phyloP scores from a whole-genome alignment of 1,140 invertebrate species.

The Aricia agestis region DNA sequence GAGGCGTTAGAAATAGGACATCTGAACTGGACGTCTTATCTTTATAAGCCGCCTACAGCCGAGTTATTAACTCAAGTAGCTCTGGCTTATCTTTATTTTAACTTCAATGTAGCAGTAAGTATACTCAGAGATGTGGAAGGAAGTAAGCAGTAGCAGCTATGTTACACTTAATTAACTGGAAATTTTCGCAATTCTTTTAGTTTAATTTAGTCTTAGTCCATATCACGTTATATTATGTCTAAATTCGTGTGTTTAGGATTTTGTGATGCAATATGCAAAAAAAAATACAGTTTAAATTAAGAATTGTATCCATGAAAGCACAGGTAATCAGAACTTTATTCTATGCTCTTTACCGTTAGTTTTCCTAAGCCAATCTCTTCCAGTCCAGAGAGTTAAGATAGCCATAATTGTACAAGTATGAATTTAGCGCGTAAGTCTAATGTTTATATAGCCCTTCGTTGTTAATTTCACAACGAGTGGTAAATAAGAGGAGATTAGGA shows the following conservation, averaged over 20 bases:
- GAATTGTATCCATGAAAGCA: no score
- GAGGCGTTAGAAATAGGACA: not conserved
- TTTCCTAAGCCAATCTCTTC: not conserved
- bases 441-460: conserved; percentile 51
- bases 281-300: no score
- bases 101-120: not conserved
- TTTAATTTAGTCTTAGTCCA: no score
- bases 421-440: conserved; percentile 2
- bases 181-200: no score
- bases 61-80: not conserved
- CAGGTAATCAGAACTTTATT: no score
- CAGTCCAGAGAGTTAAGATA: not conserved
- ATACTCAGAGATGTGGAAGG: not conserved
- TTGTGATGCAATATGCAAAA: no score
- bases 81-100: not conserved
- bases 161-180: no score
- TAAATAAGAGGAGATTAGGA: conserved; percentile 66
- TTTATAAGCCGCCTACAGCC: not conserved
- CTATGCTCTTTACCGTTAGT: not conserved
- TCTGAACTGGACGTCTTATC: not conserved
- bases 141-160: not conserved
- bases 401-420: not conserved
- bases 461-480: conserved; percentile 62
- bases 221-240: no score
- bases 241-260: no score